Evolutionary conservation across 2,797 vertebrate genomes (phyloP).

Genomic region (Poecilia wingei): DNA sequence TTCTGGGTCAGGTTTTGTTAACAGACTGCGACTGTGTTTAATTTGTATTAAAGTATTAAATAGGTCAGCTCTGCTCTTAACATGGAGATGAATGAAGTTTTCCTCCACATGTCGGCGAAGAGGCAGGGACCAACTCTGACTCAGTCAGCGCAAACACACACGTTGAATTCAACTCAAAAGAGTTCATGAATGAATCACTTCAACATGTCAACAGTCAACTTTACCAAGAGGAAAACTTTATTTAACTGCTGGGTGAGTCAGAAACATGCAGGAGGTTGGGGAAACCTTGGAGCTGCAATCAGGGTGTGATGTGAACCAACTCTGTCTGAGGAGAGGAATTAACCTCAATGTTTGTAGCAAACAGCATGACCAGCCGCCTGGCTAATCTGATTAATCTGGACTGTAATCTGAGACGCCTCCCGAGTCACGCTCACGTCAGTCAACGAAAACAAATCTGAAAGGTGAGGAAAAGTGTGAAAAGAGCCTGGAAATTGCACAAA

Average conservation of each 20-base stretch:
- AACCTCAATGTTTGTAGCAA: constrained; percentile 11
- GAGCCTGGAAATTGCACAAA: not conserved
- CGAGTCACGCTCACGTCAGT: not conserved
- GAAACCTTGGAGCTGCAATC: not conserved
- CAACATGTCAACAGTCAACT: not conserved
- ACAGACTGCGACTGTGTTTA: not conserved
- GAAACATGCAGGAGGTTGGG: not conserved
- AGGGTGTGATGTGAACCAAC: not conserved
- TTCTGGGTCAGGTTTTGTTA: not conserved
- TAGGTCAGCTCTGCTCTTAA: not conserved
- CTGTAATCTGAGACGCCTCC: constrained; percentile 54
- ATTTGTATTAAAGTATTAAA: not conserved
- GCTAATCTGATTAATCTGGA: constrained; percentile 56
- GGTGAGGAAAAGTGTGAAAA: not conserved
- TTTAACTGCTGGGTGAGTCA: not conserved
- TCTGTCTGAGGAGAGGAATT: not conserved
- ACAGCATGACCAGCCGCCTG: constrained; percentile 13
- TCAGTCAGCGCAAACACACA: constrained; percentile 1
- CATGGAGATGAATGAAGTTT: constrained; percentile 3
- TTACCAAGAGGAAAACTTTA: not conserved
- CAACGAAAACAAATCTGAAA: not conserved
- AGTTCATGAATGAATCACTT: not conserved
- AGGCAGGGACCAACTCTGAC: constrained; percentile 4
- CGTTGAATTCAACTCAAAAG: not conserved
- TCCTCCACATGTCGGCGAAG: not conserved